Base-by-base conservation (phyloP, 2,888 invertebrate species). In the Pegoplata infirma region DNA sequence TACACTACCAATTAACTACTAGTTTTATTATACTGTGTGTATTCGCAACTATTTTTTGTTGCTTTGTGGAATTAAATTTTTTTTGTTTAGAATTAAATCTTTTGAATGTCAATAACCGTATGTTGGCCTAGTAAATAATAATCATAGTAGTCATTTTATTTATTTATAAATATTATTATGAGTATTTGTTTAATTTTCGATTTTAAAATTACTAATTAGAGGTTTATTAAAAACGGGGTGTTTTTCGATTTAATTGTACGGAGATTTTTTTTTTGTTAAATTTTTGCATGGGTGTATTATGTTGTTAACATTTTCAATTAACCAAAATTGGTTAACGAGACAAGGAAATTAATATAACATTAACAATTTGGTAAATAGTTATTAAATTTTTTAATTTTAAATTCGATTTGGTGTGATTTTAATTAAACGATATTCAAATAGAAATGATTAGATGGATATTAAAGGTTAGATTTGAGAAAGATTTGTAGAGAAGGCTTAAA, bases 261-360 rank as follows among this genome's bases (percentile, higher is more conserved):
- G n/a, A n/a, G n/a, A n/a, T n/a, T n/a, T n/a, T n/a, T n/a, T n/a
- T n/a, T n/a, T n/a, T n/a, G n/a, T n/a, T n/a, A n/a, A n/a, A n/a
- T 14, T 49, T 19, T 49, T 49, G 49, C 49, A 49, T 49, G 49
- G 49, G 55, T 61, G 25, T 53, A 14, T 49, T 1, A 25, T 10
- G 53, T 47, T 66, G 44, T 75, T 46, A 63, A 79, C 56, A 75
- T 66, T 66, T 72, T 71, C 56, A 71, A 75, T 77, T 80, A 75
- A 12, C 80, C 77, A 77, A 67, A 63, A 75, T 80, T 77, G 77
- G 80, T 40, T 75, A 80, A 80, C 76, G 55, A 77, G 74, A 71
- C 74, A 79, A 79, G 80, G 80, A 80, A 80, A 77, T 77, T 59
- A 58, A 40, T 44, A 63, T 7, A 7, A 36, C 19, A 61, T 23